Evolutionary conservation across 2,113 vertebrate genomes (phyloP).

Genomic region (Pluvialis apricaria): DNA sequence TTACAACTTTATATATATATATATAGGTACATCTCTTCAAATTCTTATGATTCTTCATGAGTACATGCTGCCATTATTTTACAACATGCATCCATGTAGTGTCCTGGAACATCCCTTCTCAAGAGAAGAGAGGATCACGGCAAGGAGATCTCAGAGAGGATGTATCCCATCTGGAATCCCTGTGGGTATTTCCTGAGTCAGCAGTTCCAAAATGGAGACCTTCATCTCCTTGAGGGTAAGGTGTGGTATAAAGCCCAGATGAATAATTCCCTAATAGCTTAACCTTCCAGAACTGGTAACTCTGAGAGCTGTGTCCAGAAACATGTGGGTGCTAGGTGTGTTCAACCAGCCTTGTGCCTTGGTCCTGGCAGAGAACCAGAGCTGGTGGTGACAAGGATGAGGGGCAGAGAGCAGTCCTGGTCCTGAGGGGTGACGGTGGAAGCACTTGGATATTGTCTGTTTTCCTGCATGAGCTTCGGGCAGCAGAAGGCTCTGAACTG

Average conservation of each 20-base stretch:
- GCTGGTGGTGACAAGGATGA: not conserved
- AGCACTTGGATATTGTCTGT: not conserved
- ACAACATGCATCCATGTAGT: not conserved
- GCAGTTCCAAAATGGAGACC: not conserved
- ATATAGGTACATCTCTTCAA: not conserved
- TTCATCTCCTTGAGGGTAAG: not conserved
- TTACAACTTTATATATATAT: not conserved
- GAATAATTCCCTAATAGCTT: not conserved
- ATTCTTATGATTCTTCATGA: not conserved
- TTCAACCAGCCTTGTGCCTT: not conserved
- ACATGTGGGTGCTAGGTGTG: not conserved
- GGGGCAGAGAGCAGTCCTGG: not conserved
- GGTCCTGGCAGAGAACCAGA: not conserved
- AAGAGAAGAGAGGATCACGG: not conserved
- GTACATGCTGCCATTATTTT: not conserved
- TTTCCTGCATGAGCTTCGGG: not conserved
- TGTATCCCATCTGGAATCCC: not conserved
- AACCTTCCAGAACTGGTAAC: not conserved
- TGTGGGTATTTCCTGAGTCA: not conserved
- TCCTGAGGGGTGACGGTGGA: not conserved
- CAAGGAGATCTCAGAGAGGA: not conserved
- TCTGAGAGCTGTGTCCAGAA: not conserved
- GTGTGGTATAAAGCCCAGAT: not conserved
- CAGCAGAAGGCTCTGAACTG: not conserved
- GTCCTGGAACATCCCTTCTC: not conserved